Evolutionary conservation across 2,888 invertebrate genomes (phyloP), one percentile per base, ranked within the genome.

Genomic region (Nemoura dubitans): DNA sequence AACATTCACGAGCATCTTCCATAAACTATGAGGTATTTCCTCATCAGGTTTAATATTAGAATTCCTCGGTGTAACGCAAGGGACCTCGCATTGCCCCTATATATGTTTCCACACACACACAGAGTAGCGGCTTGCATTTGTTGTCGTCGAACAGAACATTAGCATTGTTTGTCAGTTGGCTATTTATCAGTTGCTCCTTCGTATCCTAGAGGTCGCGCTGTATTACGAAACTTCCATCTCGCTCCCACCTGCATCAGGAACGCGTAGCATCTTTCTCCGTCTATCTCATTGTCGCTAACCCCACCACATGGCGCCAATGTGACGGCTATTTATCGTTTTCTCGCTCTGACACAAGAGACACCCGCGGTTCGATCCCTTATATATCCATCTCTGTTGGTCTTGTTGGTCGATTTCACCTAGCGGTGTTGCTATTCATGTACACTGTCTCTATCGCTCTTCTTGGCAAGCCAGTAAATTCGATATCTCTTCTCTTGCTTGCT

Each of bases 1-100:
- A 59, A 59, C 59, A 59, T 59, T 59, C 59, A 59, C 59, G 59
- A 59, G 59, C 59, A 59, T 59, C 59, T 59, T 59, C 59, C 59
- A 59, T 59, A 59, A 59, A 59, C 59, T 59, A 59, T 59, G 59
- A 59, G 59, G 59, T 59, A 59, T 59, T 59, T 59, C 59, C 59
- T 59, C 59, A 59, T 59, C 59, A 59, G 21, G 59, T 59, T 59
- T 59, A 59, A 59, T 59, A 59, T 59, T 21, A 59, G 59, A 59
- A 59, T 59, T 59, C 59, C 59, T 59, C 59, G 59, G 59, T 59
- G 59, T 59, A 59, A 10, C 16, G 59, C 59, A 14, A 59, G 21
- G 16, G 59, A 36, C 3, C 59, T 21, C 1, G 59, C 59, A 1
- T 14, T 1, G 59, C 59, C 2, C 36, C 36, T 36, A 10, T 36